Evolutionary conservation across 2,797 vertebrate species (phyloP).

Genomic region (Streptopelia turtur): DNA sequence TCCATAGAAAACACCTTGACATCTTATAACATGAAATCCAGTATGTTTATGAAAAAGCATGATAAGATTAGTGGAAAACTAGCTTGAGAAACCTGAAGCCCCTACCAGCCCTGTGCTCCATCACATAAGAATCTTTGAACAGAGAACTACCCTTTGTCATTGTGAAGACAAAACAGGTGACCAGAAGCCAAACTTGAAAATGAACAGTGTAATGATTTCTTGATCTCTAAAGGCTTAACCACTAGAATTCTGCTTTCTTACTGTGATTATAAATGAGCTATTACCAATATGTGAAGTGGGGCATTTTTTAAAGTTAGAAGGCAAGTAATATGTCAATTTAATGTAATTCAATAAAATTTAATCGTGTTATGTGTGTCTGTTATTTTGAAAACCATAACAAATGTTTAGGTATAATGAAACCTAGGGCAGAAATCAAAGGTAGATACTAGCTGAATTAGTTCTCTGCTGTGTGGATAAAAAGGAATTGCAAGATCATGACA

Average conservation of each 20-base stretch:
- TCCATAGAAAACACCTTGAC: background rate
- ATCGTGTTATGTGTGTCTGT: background rate
- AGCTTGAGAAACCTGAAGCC: background rate
- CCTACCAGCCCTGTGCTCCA: fast-evolving
- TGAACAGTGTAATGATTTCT: background rate
- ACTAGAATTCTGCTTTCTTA: background rate
- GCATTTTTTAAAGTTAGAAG: background rate
- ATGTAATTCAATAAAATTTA: background rate
- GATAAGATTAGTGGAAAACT: background rate
- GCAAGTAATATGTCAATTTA: background rate
- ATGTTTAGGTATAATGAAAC: background rate
- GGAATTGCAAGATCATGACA: background rate
- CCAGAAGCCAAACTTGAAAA: background rate
- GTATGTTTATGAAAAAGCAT: background rate
- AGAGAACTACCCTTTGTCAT: background rate
- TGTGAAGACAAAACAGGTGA: background rate
- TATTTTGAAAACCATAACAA: background rate
- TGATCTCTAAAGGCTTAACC: background rate
- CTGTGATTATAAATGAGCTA: background rate
- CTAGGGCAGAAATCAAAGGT: background rate
- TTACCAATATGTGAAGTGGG: background rate
- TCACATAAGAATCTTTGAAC: background rate
- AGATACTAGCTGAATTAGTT: background rate
- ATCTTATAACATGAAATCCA: background rate
- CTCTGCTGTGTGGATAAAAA: background rate